These are phyloP conservation scores for Tapera naevia DNA, from an alignment of 2,797 vertebrate species.

Conservation along the genomic window DNA sequence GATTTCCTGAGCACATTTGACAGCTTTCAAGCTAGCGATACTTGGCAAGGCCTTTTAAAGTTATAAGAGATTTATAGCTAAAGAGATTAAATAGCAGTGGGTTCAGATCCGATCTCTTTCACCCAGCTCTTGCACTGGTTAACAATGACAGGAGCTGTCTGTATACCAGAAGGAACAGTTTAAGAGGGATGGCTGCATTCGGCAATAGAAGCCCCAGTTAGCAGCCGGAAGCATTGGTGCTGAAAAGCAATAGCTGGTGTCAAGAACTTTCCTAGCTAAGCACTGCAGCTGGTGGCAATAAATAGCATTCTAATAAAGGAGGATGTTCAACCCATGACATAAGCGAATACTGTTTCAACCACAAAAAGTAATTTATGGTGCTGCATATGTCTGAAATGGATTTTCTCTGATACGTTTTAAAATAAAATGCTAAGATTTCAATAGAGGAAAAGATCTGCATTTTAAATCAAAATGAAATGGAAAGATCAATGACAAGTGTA, in stretches of 20 bases:
- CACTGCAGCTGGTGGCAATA: constrained; percentile 91
- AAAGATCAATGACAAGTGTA: constrained; percentile 73
- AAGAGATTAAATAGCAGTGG: constrained; percentile 59
- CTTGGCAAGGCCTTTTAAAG: constrained; percentile 60
- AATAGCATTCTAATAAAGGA: constrained; percentile 88
- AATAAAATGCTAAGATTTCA: constrained; percentile 75
- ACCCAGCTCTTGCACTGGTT: constrained; percentile 22
- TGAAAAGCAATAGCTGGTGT: constrained; percentile 91
- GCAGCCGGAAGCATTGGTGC: constrained; percentile 87
- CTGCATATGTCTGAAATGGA: constrained; percentile 73
- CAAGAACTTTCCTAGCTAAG: constrained; percentile 90
- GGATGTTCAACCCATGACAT: constrained; percentile 81
- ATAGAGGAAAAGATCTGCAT: constrained; percentile 74
- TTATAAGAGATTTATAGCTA: constrained; percentile 61
- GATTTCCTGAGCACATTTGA: constrained; percentile 56
- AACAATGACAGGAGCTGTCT: constrained; percentile 72
- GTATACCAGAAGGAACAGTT: constrained; percentile 72
- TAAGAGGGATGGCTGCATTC: constrained; percentile 69
- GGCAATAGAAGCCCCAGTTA: constrained; percentile 80
- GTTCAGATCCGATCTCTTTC: constrained; percentile 31
- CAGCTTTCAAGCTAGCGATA: constrained; percentile 46
- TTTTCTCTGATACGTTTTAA: constrained; percentile 70
- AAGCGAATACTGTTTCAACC: constrained; percentile 83
- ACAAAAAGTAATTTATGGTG: constrained; percentile 80
- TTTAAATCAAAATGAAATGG: constrained; percentile 76